Evolutionary conservation across 2,113 vertebrate genomes (phyloP), one percentile per base, ranked within the genome.

Genomic region (Xiphias gladius): DNA sequence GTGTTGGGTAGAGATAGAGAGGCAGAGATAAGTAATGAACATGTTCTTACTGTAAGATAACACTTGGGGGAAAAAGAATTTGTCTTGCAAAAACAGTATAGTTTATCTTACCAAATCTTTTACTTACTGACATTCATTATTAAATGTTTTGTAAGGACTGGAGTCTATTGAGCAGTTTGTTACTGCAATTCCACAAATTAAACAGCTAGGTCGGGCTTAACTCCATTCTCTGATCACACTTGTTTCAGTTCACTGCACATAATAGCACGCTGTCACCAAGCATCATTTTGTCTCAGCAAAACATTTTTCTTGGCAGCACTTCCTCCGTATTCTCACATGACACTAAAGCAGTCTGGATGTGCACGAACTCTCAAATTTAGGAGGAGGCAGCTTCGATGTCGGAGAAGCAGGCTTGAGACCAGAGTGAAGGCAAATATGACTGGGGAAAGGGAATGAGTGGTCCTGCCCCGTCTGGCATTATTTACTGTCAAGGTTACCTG

Each of bases 401-500:
- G 61, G 76, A 74, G 32, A 48, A 46, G n/a, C 14, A 37, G 26
- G 50, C 50, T 72, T 1, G 58, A 62, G 73, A 69, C 30, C 58
- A 76, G 58, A 72, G 55, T 63, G 41, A 69, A 26, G 32, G 2
- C 62, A n/a, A 50, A 58, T 61, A 28, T 61, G 80, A 62, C 50
- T 32, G 41, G 35, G 55, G 72, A 8, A 54, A 69, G 30, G 26
- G 64, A 66, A 61, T 26, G 48, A 73, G 37, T 41, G 58, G 30
- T 48, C 32, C 63, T 26, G 14, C 24, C 46, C 41, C 37, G 4
- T 69, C 39, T 78, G 61, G 72, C 30, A 59, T 70, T 77, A 68
- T 82, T 85, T 71, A 55, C 64, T 70, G 64, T 57, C 30, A 76
- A 88, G 61, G 80, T 88, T 86, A 83, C 57, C 71, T 39, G 55